Evolutionary conservation across 2,797 vertebrate species (phyloP), one percentile per base, ranked within the genome.

Genomic region (Alauda arvensis): DNA sequence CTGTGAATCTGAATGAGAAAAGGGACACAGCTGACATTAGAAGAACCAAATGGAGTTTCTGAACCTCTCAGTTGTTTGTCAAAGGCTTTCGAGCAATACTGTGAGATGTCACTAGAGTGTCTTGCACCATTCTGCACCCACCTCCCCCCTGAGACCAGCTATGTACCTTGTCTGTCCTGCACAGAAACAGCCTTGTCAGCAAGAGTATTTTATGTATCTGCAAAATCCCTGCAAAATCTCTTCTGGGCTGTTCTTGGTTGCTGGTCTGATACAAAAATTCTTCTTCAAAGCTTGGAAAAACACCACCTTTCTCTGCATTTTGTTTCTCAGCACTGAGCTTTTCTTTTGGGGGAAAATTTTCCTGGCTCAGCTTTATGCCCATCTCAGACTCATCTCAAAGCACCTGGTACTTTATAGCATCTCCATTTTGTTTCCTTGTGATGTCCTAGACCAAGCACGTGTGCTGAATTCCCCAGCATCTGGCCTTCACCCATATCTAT

Each of bases 381-480:
- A 4, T 65, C 67, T 92, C 76, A 78, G 51, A 25, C 39, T 82
- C 51, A 34, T 77, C 74, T 80, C 69, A 85, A 89, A 92, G 61
- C 71, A 82, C 89, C 45, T 63, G 60, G 81, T 77, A 71, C 52
- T 76, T 88, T 72, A 53, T 6, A 62, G 48, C 65, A 77, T 68
- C 86, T 88, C 78, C 72, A 49, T 85, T 90, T 90, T 93, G 90
- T 88, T 92, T 87, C 67, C 70, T 67, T 89, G 71, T 5, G 51
- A 31, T 53, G 84, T 72, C 82, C 91, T 81, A 91, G 83, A 90
- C 59, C 72, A 82, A 87, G 83, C 76, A 89, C 31, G 34, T 89
- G 85, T 61, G 45, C 75, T 84, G 92, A 94, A 92, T 90, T 90
- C 88, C 87, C 88, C 90, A 87, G 94, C 91, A 94, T 87, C 83